These are phyloP conservation scores for Sterrhoptilus dennistouni DNA, from an alignment of 2,113 vertebrate species.

Conservation along the genomic window DNA sequence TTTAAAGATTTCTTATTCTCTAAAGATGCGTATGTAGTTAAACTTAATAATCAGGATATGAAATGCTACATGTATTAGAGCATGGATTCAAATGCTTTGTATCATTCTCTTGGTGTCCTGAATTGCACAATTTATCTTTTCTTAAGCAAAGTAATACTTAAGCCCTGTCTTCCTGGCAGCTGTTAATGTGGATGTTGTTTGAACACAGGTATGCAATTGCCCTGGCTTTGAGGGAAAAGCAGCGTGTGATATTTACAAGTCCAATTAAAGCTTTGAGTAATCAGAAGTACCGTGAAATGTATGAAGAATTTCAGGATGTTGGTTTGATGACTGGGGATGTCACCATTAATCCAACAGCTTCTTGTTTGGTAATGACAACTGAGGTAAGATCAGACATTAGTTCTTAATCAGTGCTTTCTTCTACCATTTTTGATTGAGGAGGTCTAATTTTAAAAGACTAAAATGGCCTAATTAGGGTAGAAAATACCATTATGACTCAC, in stretches of 20 bases:
- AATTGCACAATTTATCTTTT: neutral
- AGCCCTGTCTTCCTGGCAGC: neutral
- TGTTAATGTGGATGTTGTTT: neutral
- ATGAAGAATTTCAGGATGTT: slow-evolving; percentile 98
- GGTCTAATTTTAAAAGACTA: neutral
- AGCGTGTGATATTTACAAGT: slow-evolving; percentile 98
- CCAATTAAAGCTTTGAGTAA: slow-evolving; percentile 98
- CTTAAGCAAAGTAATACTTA: neutral
- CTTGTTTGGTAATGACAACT: slow-evolving; percentile 98
- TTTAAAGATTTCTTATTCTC: neutral
- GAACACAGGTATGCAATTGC: slow-evolving; percentile 91
- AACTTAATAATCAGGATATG: neutral
- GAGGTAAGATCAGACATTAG: slow-evolving; percentile 78
- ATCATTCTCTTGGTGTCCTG: neutral
- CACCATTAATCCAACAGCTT: slow-evolving; percentile 97
- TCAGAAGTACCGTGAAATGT: slow-evolving; percentile 99
- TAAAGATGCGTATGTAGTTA: neutral
- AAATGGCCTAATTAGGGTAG: neutral
- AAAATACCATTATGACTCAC: neutral
- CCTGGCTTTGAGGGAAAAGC: slow-evolving; percentile 92
- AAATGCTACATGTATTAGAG: neutral
- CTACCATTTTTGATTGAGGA: neutral
- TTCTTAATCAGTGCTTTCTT: neutral
- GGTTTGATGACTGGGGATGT: slow-evolving; percentile 98
- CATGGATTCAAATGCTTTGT: neutral